Evolutionary conservation across 2,113 vertebrate genomes (phyloP).

Genomic region (Chinchilla lanigera): DNA sequence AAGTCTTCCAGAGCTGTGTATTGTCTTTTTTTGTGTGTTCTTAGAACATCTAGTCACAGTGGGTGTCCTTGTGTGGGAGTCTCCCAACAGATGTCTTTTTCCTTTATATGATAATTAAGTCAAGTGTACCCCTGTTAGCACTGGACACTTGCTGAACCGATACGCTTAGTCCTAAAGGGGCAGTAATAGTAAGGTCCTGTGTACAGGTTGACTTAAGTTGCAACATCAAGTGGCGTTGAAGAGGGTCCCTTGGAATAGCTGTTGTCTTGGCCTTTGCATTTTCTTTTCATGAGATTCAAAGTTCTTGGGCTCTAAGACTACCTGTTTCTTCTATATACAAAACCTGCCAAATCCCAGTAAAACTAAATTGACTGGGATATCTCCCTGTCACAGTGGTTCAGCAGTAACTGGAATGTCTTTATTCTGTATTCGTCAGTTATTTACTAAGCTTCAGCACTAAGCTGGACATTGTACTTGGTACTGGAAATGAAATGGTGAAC

Average conservation of each 20-base stretch:
- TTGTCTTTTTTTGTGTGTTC: not conserved
- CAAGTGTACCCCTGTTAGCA: not conserved
- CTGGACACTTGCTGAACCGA: not conserved
- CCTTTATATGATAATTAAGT: not conserved
- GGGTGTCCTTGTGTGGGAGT: not conserved
- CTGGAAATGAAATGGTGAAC: not conserved
- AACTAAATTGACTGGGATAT: not conserved
- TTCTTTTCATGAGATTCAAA: not conserved
- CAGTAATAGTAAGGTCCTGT: not conserved
- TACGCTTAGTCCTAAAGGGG: not conserved
- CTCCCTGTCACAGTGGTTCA: not conserved
- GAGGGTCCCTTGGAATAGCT: not conserved
- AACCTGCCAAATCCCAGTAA: slow-evolving; percentile 15
- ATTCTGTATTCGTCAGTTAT: not conserved
- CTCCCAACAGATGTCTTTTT: not conserved
- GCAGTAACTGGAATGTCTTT: not conserved
- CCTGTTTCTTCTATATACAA: not conserved
- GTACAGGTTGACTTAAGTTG: not conserved
- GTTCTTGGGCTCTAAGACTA: not conserved
- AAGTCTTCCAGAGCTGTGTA: not conserved
- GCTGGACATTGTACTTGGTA: not conserved
- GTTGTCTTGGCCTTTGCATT: not conserved
- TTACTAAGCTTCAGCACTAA: slow-evolving; percentile 2
- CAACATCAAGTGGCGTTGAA: not conserved
- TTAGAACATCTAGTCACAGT: not conserved